These are phyloP conservation scores for Ceriagrion tenellum DNA, from an alignment of 2,888 invertebrate genomes.

Conservation along the genomic window DNA sequence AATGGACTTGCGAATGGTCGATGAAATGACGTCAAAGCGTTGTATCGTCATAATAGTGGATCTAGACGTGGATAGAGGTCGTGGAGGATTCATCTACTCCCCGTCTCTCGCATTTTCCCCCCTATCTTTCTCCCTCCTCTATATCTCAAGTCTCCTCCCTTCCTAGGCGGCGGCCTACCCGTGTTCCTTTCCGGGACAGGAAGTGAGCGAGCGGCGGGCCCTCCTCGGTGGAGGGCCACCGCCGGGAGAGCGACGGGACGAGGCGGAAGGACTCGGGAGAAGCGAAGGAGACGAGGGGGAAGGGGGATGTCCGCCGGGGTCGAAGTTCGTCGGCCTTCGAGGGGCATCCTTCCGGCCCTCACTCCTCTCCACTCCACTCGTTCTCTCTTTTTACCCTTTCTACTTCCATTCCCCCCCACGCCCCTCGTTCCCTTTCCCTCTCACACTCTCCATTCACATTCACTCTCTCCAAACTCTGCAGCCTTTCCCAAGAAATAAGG, in stretches of 20 bases:
- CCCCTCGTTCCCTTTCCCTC: not conserved
- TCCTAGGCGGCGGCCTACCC: not conserved
- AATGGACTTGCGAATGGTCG: too few species aligned
- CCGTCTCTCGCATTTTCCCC: not conserved
- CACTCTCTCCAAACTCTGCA: not conserved
- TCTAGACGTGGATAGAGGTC: too few species aligned
- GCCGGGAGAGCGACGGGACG: not conserved
- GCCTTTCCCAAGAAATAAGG: not conserved
- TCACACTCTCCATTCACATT: not conserved
- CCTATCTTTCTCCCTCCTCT: not conserved
- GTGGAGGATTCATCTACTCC: too few species aligned
- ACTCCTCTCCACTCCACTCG: not conserved
- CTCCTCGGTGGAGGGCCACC: not conserved
- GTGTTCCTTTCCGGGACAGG: slow-evolving; percentile 45
- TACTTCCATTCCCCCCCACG: too few species aligned
- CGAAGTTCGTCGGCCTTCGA: slow-evolving; percentile 46
- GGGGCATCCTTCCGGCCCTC: slow-evolving; percentile 38
- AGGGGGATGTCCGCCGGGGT: slow-evolving; percentile 42
- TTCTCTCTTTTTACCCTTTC: not conserved
- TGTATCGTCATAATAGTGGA: too few species aligned
- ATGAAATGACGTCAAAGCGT: too few species aligned
- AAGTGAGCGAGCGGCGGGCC: not conserved
- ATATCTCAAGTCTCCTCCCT: not conserved
- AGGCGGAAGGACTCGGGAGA: not conserved
- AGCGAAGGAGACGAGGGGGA: not conserved